phyloP scores from a whole-genome alignment of 2,113 vertebrate species.

The Rattus norvegicus region GRCr8 NC_086022.1:113960001-113960500 shows the following conservation, averaged over 20 bases:
- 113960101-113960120: background rate
- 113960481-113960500: background rate
- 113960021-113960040: too few species aligned
- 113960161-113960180: background rate
- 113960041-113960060: too few species aligned
- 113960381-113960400: background rate
- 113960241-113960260: background rate
- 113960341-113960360: background rate
- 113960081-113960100: too few species aligned
- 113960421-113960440: background rate
- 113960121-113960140: background rate
- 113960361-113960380: background rate
- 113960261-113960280: background rate
- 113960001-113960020: background rate
- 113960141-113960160: background rate
- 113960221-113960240: background rate
- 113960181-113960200: background rate
- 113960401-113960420: background rate
- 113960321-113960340: background rate
- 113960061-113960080: background rate
- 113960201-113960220: background rate
- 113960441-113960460: background rate
- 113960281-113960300: background rate
- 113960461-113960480: background rate
- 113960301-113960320: background rate